Evolutionary conservation across 2,888 invertebrate species (phyloP).

Genomic region (Drosophila colorata): DNA sequence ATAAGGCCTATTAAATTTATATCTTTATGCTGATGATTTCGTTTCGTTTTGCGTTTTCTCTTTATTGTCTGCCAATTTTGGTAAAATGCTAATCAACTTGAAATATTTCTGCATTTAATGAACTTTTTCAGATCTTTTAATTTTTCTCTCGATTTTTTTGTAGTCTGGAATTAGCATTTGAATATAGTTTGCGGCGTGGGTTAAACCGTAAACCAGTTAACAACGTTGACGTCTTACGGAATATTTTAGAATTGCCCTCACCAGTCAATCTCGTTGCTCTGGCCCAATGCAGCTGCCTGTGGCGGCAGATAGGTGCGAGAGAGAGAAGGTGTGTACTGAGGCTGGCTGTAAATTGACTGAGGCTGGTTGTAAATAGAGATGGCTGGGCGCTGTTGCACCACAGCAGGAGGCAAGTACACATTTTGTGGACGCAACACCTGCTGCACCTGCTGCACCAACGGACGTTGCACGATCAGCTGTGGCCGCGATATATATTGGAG

Average conservation of each 20-base stretch:
- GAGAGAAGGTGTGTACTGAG: neutral
- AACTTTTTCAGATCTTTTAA: slow-evolving; percentile 10
- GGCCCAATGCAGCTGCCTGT: slow-evolving; percentile 25
- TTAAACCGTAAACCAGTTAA: slow-evolving; percentile 58
- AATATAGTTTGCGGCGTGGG: slow-evolving; percentile 59
- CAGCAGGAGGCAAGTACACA: slow-evolving; percentile 16
- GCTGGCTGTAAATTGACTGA: neutral
- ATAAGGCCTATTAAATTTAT: slow-evolving; percentile 13
- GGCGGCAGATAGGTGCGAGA: slow-evolving; percentile 45
- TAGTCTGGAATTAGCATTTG: slow-evolving; percentile 57
- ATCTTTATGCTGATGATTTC: slow-evolving; percentile 19
- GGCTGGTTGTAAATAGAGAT: neutral
- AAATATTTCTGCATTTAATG: slow-evolving; percentile 48
- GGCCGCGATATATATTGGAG: neutral
- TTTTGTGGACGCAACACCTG: slow-evolving; percentile 8
- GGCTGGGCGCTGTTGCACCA: neutral
- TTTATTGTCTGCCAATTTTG: slow-evolving; percentile 43
- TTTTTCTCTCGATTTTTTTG: neutral
- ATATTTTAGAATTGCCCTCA: slow-evolving; percentile 8
- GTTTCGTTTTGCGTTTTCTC: slow-evolving; percentile 33
- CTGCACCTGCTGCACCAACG: slow-evolving; percentile 11
- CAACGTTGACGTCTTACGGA: neutral
- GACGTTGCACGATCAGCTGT: neutral
- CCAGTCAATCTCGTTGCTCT: slow-evolving; percentile 13
- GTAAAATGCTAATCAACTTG: slow-evolving; percentile 58